These are phyloP conservation scores for Atta texana DNA, from an alignment of 1,140 invertebrate species.

Conservation along the genomic window DNA sequence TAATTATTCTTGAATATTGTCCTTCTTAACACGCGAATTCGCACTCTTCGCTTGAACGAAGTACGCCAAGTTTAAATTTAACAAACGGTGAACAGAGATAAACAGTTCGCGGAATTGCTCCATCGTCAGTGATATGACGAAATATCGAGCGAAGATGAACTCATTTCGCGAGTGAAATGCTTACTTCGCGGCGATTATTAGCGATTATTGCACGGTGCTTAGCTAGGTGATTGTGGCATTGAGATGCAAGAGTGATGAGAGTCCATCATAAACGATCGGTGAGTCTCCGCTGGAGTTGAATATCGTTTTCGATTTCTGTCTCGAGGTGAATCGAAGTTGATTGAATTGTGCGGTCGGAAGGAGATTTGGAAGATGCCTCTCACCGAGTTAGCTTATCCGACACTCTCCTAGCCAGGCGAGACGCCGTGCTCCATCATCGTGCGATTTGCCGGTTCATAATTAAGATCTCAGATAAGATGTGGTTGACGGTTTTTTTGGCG, in stretches of 20 bases:
- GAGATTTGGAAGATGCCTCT: slow-evolving; percentile 48
- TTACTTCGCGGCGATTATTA: slow-evolving; percentile 34
- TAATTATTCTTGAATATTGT: not conserved
- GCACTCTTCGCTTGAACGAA: not conserved
- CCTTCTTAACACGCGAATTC: not conserved
- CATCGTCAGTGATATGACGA: slow-evolving; percentile 1
- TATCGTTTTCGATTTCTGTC: slow-evolving; percentile 33
- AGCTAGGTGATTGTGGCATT: slow-evolving; percentile 11
- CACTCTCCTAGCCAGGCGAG: not conserved
- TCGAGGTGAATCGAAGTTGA: slow-evolving; percentile 24
- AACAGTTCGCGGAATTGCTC: not conserved
- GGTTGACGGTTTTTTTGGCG: slow-evolving; percentile 4
- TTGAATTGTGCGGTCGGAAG: slow-evolving; percentile 17
- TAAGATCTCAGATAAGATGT: slow-evolving; percentile 54
- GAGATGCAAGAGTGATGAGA: slow-evolving; percentile 15
- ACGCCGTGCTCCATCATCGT: not conserved
- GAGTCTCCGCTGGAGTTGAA: not conserved
- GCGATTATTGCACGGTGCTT: slow-evolving; percentile 21
- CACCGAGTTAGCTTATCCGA: slow-evolving; percentile 7
- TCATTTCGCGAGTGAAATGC: slow-evolving; percentile 36
- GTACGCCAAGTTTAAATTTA: not conserved
- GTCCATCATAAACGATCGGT: slow-evolving; percentile 18
- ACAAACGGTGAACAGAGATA: not conserved
- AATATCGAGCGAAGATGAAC: not conserved
- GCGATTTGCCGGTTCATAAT: slow-evolving; percentile 36